Conservation (phyloP, 1,140 invertebrate genomes). For the Spodoptera litura region DNA sequence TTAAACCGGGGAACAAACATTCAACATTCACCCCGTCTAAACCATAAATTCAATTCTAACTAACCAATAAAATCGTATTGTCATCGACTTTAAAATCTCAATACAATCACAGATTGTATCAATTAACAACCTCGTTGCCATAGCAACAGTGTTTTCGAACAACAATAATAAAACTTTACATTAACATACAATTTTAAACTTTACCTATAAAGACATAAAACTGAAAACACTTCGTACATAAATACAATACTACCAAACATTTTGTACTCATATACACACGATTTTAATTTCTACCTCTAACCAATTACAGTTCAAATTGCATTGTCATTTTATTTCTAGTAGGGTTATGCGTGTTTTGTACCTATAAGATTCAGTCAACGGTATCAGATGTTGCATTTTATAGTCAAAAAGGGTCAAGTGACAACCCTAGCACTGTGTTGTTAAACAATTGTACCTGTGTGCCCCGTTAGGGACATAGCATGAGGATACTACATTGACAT, state of each 20-base stretch:
- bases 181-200: background rate
- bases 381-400: constrained; percentile 34
- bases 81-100: constrained; percentile 23
- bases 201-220: background rate
- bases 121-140: constrained; percentile 41
- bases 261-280: background rate
- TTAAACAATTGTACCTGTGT: background rate
- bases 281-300: background rate
- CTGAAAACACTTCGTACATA: background rate
- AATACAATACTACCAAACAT: background rate
- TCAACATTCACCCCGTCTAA: background rate
- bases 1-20: no score
- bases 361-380: constrained; percentile 14
- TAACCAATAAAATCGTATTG: constrained; percentile 31
- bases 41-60: background rate
- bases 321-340: background rate
- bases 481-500: background rate
- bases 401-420: constrained; percentile 15
- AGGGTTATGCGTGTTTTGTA: constrained; percentile 18
- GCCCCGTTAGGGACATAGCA: background rate
- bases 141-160: constrained; percentile 27
- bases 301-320: background rate
- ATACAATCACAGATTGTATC: constrained; percentile 34
- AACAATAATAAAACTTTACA: constrained; percentile 18
- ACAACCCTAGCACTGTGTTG: constrained; percentile 19